phyloP scores from a whole-genome alignment of 2,888 invertebrate species.

The Rhodophaea formosa region DNA sequence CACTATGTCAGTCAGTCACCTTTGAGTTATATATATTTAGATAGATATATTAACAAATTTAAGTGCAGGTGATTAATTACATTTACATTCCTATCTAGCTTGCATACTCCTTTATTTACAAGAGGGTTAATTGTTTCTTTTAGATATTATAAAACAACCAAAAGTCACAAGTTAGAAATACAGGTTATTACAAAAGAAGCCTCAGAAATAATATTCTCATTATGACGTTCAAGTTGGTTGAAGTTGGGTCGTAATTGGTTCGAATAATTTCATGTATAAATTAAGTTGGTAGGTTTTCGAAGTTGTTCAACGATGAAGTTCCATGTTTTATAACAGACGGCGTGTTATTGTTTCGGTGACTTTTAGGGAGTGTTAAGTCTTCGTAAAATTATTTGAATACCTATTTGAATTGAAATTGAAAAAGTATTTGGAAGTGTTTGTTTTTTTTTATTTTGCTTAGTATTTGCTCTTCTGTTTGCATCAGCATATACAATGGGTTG shows the following conservation, averaged over 20 bases:
- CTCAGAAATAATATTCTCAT: not conserved
- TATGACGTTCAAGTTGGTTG: not conserved
- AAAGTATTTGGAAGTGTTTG: not conserved
- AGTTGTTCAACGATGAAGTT: not conserved
- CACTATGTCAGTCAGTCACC: too few relatives aligned
- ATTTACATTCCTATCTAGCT: too few relatives aligned
- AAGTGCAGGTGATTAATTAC: too few relatives aligned
- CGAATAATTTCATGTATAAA: slow-evolving; percentile 1
- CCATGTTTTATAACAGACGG: not conserved
- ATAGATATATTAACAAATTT: too few relatives aligned
- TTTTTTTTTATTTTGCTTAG: too few relatives aligned
- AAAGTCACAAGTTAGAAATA: not conserved
- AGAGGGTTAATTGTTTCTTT: too few relatives aligned
- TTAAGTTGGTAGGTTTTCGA: not conserved
- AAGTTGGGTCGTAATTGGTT: not conserved
- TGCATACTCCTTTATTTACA: too few relatives aligned
- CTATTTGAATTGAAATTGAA: too few relatives aligned
- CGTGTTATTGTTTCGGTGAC: not conserved
- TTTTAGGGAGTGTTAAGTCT: not conserved
- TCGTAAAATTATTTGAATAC: not conserved
- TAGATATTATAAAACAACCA: not conserved
- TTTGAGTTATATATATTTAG: too few relatives aligned
- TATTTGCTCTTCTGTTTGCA: too few relatives aligned
- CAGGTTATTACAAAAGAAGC: not conserved
- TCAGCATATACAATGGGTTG: too few relatives aligned